Conservation (phyloP, 2,888 invertebrate species). For the Aphidoletes aphidimyza region DNA sequence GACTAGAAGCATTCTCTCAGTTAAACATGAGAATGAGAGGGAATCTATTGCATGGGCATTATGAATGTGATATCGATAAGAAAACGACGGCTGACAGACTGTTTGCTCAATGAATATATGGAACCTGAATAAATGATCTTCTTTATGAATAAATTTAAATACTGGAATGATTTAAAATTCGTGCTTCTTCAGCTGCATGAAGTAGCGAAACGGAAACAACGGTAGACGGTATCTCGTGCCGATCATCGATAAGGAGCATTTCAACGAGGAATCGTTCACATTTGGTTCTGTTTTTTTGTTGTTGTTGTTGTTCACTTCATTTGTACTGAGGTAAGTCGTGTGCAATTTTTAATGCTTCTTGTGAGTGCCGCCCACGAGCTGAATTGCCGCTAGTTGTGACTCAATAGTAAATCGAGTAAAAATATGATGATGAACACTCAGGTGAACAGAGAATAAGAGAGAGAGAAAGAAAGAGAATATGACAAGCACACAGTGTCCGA, state of each 20-base stretch:
- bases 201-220: not conserved
- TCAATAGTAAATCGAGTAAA: not conserved
- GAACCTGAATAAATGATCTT: constrained; percentile 2
- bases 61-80: constrained; percentile 30
- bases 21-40: too few relatives aligned
- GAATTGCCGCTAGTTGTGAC: not conserved
- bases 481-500: not conserved
- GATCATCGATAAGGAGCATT: constrained; percentile 5
- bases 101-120: not conserved
- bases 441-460: not conserved
- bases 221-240: not conserved
- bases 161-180: not conserved
- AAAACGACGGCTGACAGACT: not conserved
- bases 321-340: not conserved
- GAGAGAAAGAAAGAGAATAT: not conserved
- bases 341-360: constrained; percentile 43
- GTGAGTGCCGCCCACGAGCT: constrained; percentile 16
- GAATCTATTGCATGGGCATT: not conserved
- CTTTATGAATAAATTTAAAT: constrained; percentile 34
- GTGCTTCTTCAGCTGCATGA: not conserved
- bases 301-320: not conserved
- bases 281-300: too few relatives aligned
- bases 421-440: not conserved
- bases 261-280: not conserved
- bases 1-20: too few relatives aligned